Conservation (phyloP, 2,113 vertebrate species). For the Pteruthius melanotis region DNA sequence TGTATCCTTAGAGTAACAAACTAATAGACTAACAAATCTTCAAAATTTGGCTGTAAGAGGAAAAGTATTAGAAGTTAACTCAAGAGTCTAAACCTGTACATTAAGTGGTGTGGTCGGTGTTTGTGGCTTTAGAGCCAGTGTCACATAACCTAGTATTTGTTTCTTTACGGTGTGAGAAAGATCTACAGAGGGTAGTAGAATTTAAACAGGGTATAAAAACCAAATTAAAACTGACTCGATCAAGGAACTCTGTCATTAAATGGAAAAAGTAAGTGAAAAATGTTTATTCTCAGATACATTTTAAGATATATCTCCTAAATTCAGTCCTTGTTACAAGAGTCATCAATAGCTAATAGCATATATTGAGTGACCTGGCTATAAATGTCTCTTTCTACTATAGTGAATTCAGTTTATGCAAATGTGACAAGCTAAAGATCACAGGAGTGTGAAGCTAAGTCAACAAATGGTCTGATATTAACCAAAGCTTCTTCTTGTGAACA, state of each 20-base stretch:
- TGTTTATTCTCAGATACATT: neutral
- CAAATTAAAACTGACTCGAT: neutral
- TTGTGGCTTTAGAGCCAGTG: neutral
- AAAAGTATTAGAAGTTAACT: neutral
- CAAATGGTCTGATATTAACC: neutral
- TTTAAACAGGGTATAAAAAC: neutral
- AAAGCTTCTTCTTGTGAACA: slow-evolving; percentile 37
- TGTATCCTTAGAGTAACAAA: neutral
- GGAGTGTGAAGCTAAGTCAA: slow-evolving; percentile 27
- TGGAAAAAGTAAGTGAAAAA: neutral
- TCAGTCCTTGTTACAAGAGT: neutral
- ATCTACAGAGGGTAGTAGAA: neutral
- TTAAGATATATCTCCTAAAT: neutral
- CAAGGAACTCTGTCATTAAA: neutral
- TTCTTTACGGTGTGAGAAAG: neutral
- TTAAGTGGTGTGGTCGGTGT: neutral
- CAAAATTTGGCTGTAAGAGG: neutral
- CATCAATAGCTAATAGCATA: neutral
- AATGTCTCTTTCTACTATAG: neutral
- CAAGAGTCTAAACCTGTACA: neutral
- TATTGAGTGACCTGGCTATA: neutral
- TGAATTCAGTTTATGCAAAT: slow-evolving; percentile 40
- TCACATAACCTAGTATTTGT: neutral
- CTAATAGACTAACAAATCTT: neutral
- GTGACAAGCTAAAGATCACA: slow-evolving; percentile 39